A percentile compares a stretch with the other conserved stretches of the same genome.
phyloP scores from a whole-genome alignment of 2,888 invertebrate species.

The Leptopterna dolabrata region DNA sequence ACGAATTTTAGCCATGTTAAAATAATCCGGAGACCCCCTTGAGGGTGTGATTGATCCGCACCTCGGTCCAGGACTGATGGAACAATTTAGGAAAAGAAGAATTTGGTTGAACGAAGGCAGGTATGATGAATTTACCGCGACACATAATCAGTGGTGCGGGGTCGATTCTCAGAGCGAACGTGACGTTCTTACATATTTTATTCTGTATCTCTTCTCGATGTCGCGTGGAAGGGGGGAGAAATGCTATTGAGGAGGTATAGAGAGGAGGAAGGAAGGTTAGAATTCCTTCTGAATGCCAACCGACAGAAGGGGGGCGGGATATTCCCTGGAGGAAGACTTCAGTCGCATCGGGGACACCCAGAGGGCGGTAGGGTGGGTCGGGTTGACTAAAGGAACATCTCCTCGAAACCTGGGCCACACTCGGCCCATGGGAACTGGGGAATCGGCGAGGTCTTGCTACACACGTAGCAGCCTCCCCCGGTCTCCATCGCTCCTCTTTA shows the following conservation, averaged over 20 bases:
- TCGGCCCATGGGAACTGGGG: not conserved
- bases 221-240: not conserved
- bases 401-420: constrained; percentile 11
- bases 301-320: not conserved
- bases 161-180: not conserved
- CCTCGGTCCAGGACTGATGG: not conserved
- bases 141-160: not conserved
- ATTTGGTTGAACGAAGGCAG: not conserved
- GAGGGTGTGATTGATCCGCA: not conserved
- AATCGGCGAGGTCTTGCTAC: not conserved
- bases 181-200: constrained; percentile 5
- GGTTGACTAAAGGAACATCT: not conserved
- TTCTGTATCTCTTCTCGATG: not conserved
- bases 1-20: too few relatives aligned
- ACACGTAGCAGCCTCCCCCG: not conserved
- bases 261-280: not conserved
- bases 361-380: not conserved
- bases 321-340: not conserved
- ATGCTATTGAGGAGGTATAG: not conserved
- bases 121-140: not conserved
- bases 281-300: constrained; percentile 7
- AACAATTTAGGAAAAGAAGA: not conserved
- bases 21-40: too few relatives aligned
- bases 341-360: not conserved
- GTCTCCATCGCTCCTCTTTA: constrained; percentile 3